phyloP scores from a whole-genome alignment of 2,113 vertebrate genomes.

The Periophthalmus modestus region DNA sequence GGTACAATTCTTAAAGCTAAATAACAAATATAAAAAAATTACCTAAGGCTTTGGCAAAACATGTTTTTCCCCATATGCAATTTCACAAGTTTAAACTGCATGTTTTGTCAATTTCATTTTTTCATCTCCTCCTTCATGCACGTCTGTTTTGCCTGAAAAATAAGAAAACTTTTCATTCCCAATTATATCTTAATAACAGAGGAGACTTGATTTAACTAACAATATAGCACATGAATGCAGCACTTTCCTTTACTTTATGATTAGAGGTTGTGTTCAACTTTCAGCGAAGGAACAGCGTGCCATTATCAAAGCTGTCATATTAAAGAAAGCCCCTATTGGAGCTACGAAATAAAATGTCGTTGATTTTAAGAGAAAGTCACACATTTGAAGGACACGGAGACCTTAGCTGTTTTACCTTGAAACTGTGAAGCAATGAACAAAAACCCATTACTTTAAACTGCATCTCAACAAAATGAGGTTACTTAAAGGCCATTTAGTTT shows the following conservation, averaged over 20 bases:
- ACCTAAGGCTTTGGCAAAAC: neutral
- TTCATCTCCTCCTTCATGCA: neutral
- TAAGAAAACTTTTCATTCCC: neutral
- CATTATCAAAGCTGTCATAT: conserved; percentile 6
- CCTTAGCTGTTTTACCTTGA: conserved; percentile 14
- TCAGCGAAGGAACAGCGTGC: neutral
- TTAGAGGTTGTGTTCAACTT: conserved; percentile 8
- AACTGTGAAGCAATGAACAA: conserved; percentile 8
- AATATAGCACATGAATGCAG: neutral
- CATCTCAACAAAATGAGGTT: neutral
- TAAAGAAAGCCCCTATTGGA: conserved; percentile 19
- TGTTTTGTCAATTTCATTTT: neutral
- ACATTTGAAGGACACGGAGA: conserved; percentile 8
- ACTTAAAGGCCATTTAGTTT: no score
- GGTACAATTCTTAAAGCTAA: neutral
- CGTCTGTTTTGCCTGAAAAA: neutral
- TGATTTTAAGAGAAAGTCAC: conserved; percentile 20
- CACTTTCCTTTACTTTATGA: neutral
- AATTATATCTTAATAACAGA: neutral
- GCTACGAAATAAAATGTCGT: conserved; percentile 16
- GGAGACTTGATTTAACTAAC: conserved; percentile 2
- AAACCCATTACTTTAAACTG: neutral
- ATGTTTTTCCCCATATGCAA: neutral
- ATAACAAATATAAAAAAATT: neutral
- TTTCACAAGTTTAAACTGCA: neutral